Conservation (phyloP, 2,888 invertebrate species). For the Drosophila neotestacea region DNA sequence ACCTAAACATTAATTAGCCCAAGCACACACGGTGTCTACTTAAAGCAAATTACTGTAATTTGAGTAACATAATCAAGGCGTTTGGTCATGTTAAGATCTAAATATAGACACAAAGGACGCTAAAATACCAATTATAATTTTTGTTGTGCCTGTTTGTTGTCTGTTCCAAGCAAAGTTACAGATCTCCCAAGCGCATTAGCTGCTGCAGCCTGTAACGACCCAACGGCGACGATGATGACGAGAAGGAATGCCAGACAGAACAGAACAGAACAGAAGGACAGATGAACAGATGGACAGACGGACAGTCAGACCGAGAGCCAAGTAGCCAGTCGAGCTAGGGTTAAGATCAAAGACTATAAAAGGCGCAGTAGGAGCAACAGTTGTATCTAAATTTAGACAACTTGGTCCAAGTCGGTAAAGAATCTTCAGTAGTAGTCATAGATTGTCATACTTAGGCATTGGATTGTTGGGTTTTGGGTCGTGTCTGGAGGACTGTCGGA, state of each 20-base stretch:
- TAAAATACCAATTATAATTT: constrained; percentile 75
- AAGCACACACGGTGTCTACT: constrained; percentile 52
- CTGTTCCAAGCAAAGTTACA: constrained; percentile 39
- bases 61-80: constrained; percentile 71
- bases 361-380: constrained; percentile 49
- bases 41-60: constrained; percentile 75
- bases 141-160: constrained; percentile 41
- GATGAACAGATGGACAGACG: neutral
- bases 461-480: constrained; percentile 11
- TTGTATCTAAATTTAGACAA: constrained; percentile 76
- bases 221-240: constrained; percentile 54
- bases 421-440: constrained; percentile 57
- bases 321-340: constrained; percentile 25
- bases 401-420: constrained; percentile 29
- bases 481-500: constrained; percentile 27
- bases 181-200: constrained; percentile 57
- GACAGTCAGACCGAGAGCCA: constrained; percentile 13
- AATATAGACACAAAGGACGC: constrained; percentile 74
- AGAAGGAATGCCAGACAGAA: constrained; percentile 64
- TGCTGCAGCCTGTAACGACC: constrained; percentile 31
- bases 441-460: constrained; percentile 71
- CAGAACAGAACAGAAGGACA: neutral
- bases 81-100: constrained; percentile 59
- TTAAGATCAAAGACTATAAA: constrained; percentile 64
- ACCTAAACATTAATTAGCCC: constrained; percentile 22